Percentiles rank a stretch among this genome's conserved stretches.
phyloP scores from a whole-genome alignment of 2,797 vertebrate species.

The Gymnoscopelus microlampas region DNA sequence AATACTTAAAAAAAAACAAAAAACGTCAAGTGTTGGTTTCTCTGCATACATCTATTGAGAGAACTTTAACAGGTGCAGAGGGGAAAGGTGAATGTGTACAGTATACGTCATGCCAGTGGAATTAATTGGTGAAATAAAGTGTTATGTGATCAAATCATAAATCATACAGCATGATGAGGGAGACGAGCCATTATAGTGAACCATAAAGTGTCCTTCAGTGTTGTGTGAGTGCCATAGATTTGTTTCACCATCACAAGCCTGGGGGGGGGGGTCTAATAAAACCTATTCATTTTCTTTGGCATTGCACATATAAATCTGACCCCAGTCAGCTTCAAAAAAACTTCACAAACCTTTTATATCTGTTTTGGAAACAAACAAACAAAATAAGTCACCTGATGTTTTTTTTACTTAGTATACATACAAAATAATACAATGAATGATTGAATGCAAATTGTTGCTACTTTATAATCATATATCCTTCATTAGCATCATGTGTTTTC shows the following conservation, averaged over 20 bases:
- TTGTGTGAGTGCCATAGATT: slow-evolving; percentile 5
- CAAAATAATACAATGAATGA: too few relatives aligned
- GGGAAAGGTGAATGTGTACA: slow-evolving; percentile 67
- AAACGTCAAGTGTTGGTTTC: slow-evolving; percentile 79
- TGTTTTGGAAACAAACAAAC: neutral
- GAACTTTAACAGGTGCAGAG: slow-evolving; percentile 56
- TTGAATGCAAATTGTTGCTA: too few relatives aligned
- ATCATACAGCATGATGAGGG: slow-evolving; percentile 54
- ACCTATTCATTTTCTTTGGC: slow-evolving; percentile 47
- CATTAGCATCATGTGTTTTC: neutral
- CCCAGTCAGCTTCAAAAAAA: slow-evolving; percentile 20
- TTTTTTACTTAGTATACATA: neutral
- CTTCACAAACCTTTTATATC: neutral
- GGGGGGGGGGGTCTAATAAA: neutral
- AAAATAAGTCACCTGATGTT: neutral
- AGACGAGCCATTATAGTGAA: slow-evolving; percentile 49
- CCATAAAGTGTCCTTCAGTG: slow-evolving; percentile 67
- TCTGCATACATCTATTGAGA: slow-evolving; percentile 61
- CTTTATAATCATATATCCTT: neutral
- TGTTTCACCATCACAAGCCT: slow-evolving; percentile 14
- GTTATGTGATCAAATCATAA: slow-evolving; percentile 47
- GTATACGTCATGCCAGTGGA: slow-evolving; percentile 79
- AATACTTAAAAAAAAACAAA: slow-evolving; percentile 45
- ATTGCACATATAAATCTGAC: slow-evolving; percentile 67
- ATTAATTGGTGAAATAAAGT: slow-evolving; percentile 71